Evolutionary conservation across 2,888 invertebrate species (phyloP), one percentile per base, ranked within the genome.

Genomic region (Notodromas monacha): DNA sequence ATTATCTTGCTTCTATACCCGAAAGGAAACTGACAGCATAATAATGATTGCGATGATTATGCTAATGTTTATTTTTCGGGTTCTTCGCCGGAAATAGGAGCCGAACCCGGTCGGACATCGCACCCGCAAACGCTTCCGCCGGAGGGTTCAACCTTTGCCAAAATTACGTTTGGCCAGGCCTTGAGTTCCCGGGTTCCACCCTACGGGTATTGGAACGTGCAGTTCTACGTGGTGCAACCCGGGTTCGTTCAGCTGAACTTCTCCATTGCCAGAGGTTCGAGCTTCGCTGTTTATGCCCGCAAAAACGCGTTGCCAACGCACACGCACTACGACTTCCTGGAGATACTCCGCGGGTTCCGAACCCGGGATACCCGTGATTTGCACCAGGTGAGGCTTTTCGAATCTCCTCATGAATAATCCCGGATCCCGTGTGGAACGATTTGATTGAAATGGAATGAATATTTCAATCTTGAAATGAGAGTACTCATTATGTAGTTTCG

Each of bases 161-260:
- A 77, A 57, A 72, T 81, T 43, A 62, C 67, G 39, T 56, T 81
- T 45, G 77, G 79, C 39, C 69, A 76, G 52, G 66, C 70, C 47
- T 57, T 77, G 43, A 68, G 70, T 43, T 68, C 73, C 53, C 68
- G 72, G 55, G 74, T 89, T 46, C 68, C 70, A 44, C 69, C 84
- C 37, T 79, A 81, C 54, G 72, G 79, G 47, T 84, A 84, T 52
- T 84, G 84, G 84, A 79, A 81, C 52, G 74, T 81, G 66, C 79
- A 81, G 53, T 84, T 89, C 53, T 77, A 74, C 54, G 81, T 84
- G 52, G 72, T 74, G 35, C 73, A 79, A 52, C 69, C 81, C 32
- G 70, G 76, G 29, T 81, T 79, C 52, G 72, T 89, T 31, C 72
- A 74, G 47, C 84, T 86, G 49, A 81, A 86, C 52, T 76, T 86